Percentiles rank a stretch among this genome's conserved stretches.
These are phyloP conservation scores for Peromyscus nudipes DNA, from an alignment of 2,797 vertebrate genomes.

Conservation along the genomic window DNA sequence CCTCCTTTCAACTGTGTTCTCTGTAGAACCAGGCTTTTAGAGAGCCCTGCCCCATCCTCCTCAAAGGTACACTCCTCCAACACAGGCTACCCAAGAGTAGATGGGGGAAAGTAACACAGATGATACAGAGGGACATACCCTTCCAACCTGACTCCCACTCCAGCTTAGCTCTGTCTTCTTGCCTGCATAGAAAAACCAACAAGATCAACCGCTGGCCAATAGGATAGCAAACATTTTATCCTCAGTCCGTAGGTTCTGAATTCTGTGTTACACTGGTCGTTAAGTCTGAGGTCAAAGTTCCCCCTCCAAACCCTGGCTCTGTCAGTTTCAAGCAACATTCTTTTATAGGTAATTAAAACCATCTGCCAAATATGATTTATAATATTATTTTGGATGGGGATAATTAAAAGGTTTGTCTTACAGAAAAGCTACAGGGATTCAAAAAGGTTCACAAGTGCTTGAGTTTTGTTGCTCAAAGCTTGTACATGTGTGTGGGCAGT, in stretches of 20 bases:
- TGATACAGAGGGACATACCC: neutral
- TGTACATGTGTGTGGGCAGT: neutral
- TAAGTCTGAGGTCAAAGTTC: neutral
- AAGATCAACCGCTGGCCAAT: neutral
- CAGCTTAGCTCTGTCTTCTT: neutral
- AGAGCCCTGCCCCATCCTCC: neutral
- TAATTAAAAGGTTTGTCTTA: neutral
- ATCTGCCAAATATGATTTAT: neutral
- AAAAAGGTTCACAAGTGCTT: neutral
- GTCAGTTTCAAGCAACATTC: slow-evolving; percentile 1
- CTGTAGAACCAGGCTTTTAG: neutral
- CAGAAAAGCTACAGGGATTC: neutral
- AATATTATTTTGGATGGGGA: neutral
- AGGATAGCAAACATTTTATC: neutral
- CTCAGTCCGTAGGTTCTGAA: neutral
- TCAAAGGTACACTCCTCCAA: neutral
- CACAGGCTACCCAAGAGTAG: neutral
- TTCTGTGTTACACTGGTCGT: neutral
- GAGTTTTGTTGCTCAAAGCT: neutral
- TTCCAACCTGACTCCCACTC: neutral
- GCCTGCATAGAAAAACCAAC: neutral
- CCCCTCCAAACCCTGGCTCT: neutral
- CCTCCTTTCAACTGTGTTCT: rapidly evolving
- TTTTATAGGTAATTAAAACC: neutral
- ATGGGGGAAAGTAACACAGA: neutral